Conservation (phyloP, 2,888 invertebrate species). For the Pristionchus exspectatus region DNA sequence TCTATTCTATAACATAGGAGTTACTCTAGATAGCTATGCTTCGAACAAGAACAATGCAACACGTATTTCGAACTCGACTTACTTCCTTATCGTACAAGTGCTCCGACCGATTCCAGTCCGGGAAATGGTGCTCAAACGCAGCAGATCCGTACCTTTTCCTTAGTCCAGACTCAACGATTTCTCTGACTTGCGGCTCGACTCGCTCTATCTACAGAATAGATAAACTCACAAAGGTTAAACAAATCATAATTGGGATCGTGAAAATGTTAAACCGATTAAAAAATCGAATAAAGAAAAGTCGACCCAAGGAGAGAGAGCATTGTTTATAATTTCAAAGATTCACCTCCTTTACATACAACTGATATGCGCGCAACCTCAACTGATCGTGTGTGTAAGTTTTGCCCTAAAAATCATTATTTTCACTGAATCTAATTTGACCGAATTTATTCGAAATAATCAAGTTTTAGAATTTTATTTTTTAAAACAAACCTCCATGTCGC, state of each 20-base stretch:
- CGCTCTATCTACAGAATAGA: background rate
- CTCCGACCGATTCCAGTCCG: background rate
- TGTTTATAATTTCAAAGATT: background rate
- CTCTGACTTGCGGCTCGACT: background rate
- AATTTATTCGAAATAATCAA: background rate
- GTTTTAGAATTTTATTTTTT: background rate
- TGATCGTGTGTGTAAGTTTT: background rate
- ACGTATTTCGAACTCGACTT: no score
- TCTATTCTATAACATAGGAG: no score
- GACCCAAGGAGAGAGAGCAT: no score
- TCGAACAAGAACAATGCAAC: no score
- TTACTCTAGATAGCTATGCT: no score
- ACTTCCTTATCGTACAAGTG: background rate
- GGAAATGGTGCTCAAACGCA: background rate
- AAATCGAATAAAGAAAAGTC: no score
- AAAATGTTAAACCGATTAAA: no score
- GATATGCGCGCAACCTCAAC: background rate
- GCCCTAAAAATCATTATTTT: background rate
- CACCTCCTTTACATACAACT: background rate
- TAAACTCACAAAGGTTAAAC: no score
- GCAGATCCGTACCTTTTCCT: background rate
- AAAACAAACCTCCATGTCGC: background rate
- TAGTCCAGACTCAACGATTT: background rate
- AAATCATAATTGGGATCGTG: no score
- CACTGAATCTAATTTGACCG: no score